A percentile compares a stretch with the other conserved stretches of the same genome.
phyloP scores from a whole-genome alignment of 1,140 invertebrate genomes.

The Drosophila lacertosa region DNA sequence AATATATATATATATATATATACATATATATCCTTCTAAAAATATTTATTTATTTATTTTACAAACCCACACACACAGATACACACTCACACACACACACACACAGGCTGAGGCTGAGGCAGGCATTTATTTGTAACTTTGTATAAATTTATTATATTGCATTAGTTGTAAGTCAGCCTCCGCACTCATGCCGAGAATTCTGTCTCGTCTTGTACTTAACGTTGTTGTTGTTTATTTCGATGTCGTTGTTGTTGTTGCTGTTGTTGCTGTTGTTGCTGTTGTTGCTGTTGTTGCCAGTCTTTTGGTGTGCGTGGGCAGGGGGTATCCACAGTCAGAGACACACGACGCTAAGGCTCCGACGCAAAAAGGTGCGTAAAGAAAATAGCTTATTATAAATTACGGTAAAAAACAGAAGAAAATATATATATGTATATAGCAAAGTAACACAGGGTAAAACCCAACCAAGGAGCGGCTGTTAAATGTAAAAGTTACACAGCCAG shows the following conservation, averaged over 20 bases:
- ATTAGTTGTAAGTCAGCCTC: constrained; percentile 79
- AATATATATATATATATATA: not conserved
- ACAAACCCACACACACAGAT: constrained; percentile 57
- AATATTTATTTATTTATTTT: constrained; percentile 82
- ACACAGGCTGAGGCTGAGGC: no score
- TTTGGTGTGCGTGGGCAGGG: constrained; percentile 53
- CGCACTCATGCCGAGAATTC: constrained; percentile 32
- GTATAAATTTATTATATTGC: constrained; percentile 82
- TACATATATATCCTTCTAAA: constrained; percentile 70
- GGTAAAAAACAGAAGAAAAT: constrained; percentile 57
- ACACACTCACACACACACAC: constrained; percentile 10
- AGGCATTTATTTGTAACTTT: constrained; percentile 75
- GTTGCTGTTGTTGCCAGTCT: constrained; percentile 5
- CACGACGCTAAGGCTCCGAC: not conserved
- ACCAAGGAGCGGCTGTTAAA: not conserved
- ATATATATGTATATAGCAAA: constrained; percentile 73
- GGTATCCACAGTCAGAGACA: constrained; percentile 22
- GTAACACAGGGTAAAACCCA: constrained; percentile 21
- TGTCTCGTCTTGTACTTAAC: constrained; percentile 23
- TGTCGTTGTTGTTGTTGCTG: no score
- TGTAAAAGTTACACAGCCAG: not conserved
- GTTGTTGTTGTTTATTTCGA: constrained; percentile 5
- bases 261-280: constrained; percentile 3
- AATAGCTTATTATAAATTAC: constrained; percentile 80
- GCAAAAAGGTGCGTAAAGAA: constrained; percentile 70